Evolutionary conservation across 2,113 vertebrate genomes (phyloP), one percentile per base, ranked within the genome.

Genomic region (Phalacrocorax brasilianus): DNA sequence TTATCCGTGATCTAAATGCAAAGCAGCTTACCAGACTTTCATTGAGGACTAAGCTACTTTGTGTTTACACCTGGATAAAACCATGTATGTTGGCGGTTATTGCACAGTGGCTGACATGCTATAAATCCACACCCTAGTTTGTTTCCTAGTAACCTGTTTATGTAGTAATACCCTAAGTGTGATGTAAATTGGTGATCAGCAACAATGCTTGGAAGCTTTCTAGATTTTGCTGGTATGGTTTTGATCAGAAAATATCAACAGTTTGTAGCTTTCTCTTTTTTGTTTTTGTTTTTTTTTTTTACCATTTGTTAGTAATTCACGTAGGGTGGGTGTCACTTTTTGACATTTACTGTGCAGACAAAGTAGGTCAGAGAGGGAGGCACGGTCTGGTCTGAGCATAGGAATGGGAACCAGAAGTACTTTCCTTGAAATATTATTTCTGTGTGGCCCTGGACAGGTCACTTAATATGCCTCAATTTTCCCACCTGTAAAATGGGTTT

Each of bases 311-410:
- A 96, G 66, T 91, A 88, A 91, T 88, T 93, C 80, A 70, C 77
- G 12, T 38, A 85, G 92, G 83, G 40, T 82, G 89, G 74, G 81
- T 94, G 91, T 96, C 86, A 85, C 38, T 97, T 89, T 85, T 79
- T 92, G 70, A 77, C 94, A 90, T 96, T 92, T 95, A 80, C 86
- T 85, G 77, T 94, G 88, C 93, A 94, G 91, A 95, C 92, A 92
- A 96, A 96, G 92, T 95, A 95, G 95, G 94, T 97, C 92, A 96
- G 93, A 70, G 35, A 82, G 86, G 73, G 84, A 95, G 88, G 62
- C 73, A 94, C 0, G 86, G 80, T 94, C 93, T 95, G 94, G 70
- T 95, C 97, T 94, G 88, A 93, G 91, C 91, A 88, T 4, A 94
- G 94, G 92, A 97, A 91, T 95, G 96, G 95, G 89, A 97, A 23